Evolutionary conservation across 2,797 vertebrate species (phyloP).

Genomic region (Zalophus californianus): DNA sequence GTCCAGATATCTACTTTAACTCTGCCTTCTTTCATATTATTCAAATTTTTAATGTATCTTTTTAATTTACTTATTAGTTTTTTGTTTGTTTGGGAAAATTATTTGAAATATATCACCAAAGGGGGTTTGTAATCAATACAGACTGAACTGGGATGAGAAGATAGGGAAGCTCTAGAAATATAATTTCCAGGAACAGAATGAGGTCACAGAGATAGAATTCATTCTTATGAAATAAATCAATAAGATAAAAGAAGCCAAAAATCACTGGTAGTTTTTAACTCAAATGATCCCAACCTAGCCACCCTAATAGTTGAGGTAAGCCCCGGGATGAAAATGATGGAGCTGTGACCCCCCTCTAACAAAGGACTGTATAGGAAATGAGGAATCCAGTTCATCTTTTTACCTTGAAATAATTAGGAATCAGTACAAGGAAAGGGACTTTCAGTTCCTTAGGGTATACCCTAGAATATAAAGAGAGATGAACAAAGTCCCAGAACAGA

Average conservation of each 20-base stretch:
- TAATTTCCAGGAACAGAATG: not conserved
- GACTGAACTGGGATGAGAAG: not conserved
- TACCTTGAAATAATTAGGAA: not conserved
- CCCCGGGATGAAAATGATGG: not conserved
- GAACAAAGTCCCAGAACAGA: not conserved
- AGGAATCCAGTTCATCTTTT: not conserved
- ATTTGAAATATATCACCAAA: not conserved
- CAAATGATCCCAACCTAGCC: not conserved
- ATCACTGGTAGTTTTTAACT: not conserved
- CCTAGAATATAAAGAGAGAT: slow-evolving; percentile 3
- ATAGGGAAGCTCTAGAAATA: not conserved
- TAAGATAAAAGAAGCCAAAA: not conserved
- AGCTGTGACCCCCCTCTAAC: no score
- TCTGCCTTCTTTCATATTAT: not conserved
- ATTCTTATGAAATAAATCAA: not conserved
- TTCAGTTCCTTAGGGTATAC: not conserved
- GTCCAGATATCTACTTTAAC: not conserved
- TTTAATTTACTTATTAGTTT: not conserved
- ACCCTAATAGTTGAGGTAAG: not conserved
- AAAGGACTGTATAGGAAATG: not conserved
- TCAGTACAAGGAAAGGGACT: not conserved
- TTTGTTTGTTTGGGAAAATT: not conserved
- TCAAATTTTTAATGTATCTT: not conserved
- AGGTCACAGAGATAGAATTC: not conserved
- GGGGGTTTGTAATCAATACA: not conserved